Evolutionary conservation across 23 tunicate species (phyloP).

Genomic region (Halocynthia aurantium): DNA sequence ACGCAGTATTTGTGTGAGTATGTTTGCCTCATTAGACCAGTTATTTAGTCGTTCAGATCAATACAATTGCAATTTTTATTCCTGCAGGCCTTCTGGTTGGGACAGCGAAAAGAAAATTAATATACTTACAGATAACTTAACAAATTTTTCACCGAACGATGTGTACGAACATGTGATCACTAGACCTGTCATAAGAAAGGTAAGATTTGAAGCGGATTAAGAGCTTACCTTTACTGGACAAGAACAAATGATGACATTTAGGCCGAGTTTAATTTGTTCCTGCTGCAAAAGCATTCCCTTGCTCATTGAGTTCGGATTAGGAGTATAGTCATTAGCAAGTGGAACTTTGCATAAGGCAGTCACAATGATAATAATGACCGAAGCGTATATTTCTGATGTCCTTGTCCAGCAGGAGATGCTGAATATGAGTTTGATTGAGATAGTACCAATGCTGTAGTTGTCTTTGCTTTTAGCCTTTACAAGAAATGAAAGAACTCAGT

Average conservation of each 20-base stretch:
- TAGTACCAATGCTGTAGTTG: neutral
- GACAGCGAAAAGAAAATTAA: conserved; percentile 85
- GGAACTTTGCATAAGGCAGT: neutral
- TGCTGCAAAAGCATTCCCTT: neutral
- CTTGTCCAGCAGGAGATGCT: neutral
- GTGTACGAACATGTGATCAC: conserved; percentile 60
- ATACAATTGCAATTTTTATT: neutral
- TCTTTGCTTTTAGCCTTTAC: conserved; percentile 18
- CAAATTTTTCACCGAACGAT: conserved; percentile 48
- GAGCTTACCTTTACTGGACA: neutral
- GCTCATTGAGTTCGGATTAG: neutral
- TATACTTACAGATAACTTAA: conserved; percentile 56
- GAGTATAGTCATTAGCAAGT: neutral
- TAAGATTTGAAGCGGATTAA: neutral
- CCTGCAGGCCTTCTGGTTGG: conserved; percentile 87
- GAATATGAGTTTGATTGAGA: neutral
- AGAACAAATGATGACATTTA: neutral
- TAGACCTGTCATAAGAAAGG: conserved; percentile 38
- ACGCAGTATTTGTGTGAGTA: conserved; percentile 70
- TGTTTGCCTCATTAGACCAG: neutral
- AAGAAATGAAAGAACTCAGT: conserved; percentile 69
- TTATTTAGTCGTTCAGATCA: neutral
- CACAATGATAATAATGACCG: neutral
- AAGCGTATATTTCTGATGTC: neutral
- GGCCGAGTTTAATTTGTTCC: conserved; percentile 10